Conservation (phyloP, 2,797 vertebrate genomes). For the Hybognathus amarus region DNA sequence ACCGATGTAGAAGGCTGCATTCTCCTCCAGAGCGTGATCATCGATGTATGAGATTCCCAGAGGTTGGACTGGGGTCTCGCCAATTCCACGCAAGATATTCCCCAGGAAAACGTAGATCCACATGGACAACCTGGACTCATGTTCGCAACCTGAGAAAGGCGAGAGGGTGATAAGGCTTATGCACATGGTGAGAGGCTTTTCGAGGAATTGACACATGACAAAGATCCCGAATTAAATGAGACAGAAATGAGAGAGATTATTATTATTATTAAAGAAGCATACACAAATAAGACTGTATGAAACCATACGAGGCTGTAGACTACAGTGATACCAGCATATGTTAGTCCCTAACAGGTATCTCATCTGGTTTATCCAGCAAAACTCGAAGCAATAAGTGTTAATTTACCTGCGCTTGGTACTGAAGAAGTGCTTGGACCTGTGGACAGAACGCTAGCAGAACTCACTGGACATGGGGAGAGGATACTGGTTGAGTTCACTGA, state of each 20-base stretch:
- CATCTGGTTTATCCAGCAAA: background rate
- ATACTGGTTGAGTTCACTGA: conserved; percentile 80
- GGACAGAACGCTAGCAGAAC: conserved; percentile 56
- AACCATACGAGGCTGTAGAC: background rate
- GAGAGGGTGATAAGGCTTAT: background rate
- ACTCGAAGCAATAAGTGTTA: background rate
- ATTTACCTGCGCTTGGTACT: conserved; percentile 66
- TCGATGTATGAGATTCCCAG: conserved; percentile 87
- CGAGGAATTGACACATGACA: background rate
- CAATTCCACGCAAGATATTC: conserved; percentile 85
- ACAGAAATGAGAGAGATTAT: background rate
- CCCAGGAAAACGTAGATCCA: conserved; percentile 87
- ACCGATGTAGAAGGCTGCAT: conserved; percentile 87
- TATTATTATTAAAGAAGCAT: background rate
- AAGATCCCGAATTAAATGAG: background rate
- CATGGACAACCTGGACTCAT: conserved; percentile 79
- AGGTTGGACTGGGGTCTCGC: conserved; percentile 87
- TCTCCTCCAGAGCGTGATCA: conserved; percentile 81
- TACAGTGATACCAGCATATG: background rate
- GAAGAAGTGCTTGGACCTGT: conserved; percentile 59
- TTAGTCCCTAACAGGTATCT: background rate
- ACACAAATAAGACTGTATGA: background rate
- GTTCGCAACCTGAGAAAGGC: conserved; percentile 75
- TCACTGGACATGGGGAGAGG: conserved; percentile 80
- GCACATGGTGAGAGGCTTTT: background rate